Evolutionary conservation across 2,888 invertebrate species (phyloP), one percentile per base, ranked within the genome.

Genomic region (Neocrepidodera transversa): DNA sequence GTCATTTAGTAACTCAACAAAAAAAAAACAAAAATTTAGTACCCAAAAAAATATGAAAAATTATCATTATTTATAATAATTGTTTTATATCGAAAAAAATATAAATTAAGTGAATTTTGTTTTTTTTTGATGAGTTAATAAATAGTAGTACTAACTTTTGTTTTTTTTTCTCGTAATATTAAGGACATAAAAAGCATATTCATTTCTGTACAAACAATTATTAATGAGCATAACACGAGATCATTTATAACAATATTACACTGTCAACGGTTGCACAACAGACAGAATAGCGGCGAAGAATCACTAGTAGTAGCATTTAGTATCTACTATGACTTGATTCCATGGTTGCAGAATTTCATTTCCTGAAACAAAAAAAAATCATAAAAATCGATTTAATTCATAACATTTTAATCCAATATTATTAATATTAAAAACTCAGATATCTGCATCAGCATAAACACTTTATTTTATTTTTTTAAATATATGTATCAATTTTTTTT

Each of bases 211-310:
- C 78, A 79, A 78, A 78, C 77, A 78, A 76, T 75, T 74, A 75
- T 72, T 74, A 72, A 76, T 78, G 76, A 78, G 75, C 77, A 75
- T 77, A 78, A 78, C 76, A 78, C 77, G 79, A 79, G 78, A 79
- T 79, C 79, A 79, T 75, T 74, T 45, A 70, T 73, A 77, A 75
- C 75, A 76, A 76, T 70, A 74, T 75, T 76, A 75, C 73, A 75
- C 68, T 64, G 66, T 66, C 66, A 64, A 64, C 61, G 69, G 71
- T 70, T 72, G 70, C 69, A 71, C 73, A 74, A 73, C 74, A 73
- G 69, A 71, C 71, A 72, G 70, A 69, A 70, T 68, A 71, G 71
- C 71, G 71, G 68, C 69, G 66, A 57, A 61, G 67, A 68, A 64
- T 62, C 67, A 64, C n/a, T n/a, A n/a, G n/a, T n/a, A n/a, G n/a